Conservation (phyloP, 2,888 invertebrate genomes). For the Metalampra italica region DNA sequence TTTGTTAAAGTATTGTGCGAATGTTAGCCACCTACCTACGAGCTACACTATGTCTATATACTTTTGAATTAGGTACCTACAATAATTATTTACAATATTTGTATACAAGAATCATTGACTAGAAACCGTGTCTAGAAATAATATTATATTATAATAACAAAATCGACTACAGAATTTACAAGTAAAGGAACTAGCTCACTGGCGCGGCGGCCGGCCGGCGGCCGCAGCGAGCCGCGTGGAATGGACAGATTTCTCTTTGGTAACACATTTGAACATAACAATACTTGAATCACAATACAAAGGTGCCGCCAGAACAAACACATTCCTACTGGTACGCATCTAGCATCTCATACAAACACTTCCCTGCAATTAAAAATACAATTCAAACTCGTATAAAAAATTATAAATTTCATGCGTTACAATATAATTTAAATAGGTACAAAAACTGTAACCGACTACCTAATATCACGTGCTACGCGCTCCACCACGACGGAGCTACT, state of each 20-base stretch:
- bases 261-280: slow-evolving; percentile 63
- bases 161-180: slow-evolving; percentile 43
- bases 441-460: slow-evolving; percentile 54
- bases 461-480: slow-evolving; percentile 71
- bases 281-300: slow-evolving; percentile 13
- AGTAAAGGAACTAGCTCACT: slow-evolving; percentile 48
- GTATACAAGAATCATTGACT: slow-evolving; percentile 72
- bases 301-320: background rate
- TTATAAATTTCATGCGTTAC: slow-evolving; percentile 10
- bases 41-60: slow-evolving; percentile 26
- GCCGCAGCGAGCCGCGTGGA: slow-evolving; percentile 35
- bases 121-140: slow-evolving; percentile 66
- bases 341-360: too few relatives aligned
- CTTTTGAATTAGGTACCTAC: slow-evolving; percentile 56
- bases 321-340: too few relatives aligned
- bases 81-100: slow-evolving; percentile 56
- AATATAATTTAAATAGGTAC: slow-evolving; percentile 36
- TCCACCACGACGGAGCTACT: slow-evolving; percentile 37
- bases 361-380: too few relatives aligned
- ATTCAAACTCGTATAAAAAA: too few relatives aligned
- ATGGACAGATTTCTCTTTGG: slow-evolving; percentile 67
- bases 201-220: slow-evolving; percentile 6
- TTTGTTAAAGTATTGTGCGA: slow-evolving; percentile 61
- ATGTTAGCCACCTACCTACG: slow-evolving; percentile 38
- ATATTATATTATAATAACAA: slow-evolving; percentile 34